Conservation (phyloP, 2,888 invertebrate genomes). For the Troglohyphantes excavatus region DNA sequence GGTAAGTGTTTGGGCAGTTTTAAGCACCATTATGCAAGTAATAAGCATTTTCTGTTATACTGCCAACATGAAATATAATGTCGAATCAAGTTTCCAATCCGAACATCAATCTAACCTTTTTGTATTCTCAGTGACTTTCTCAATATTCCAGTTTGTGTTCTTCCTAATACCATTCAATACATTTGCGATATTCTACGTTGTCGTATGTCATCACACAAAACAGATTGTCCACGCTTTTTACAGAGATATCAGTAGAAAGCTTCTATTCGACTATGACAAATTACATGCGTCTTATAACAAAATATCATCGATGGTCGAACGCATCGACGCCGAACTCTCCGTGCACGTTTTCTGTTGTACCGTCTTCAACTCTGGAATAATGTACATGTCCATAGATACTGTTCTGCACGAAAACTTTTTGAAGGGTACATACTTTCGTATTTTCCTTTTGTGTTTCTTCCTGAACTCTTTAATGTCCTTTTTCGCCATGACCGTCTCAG, state of each 20-base stretch:
- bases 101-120: no score
- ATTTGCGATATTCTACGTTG: not conserved
- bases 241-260: not conserved
- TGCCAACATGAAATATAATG: no score
- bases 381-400: not conserved
- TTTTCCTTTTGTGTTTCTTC: not conserved
- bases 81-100: no score
- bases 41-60: no score
- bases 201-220: slow-evolving; percentile 11
- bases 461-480: no score
- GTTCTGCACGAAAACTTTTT: not conserved
- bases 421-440: not conserved
- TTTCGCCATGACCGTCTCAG: no score
- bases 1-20: no score
- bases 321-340: not conserved
- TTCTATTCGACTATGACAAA: not conserved
- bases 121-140: no score
- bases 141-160: not conserved
- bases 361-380: not conserved
- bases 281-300: not conserved
- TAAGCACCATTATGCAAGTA: no score
- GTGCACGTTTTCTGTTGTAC: not conserved
- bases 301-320: not conserved
- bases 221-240: not conserved
- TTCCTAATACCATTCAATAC: not conserved